Evolutionary conservation across 1,140 invertebrate genomes (phyloP).

Genomic region (Bactericera cockerelli): DNA sequence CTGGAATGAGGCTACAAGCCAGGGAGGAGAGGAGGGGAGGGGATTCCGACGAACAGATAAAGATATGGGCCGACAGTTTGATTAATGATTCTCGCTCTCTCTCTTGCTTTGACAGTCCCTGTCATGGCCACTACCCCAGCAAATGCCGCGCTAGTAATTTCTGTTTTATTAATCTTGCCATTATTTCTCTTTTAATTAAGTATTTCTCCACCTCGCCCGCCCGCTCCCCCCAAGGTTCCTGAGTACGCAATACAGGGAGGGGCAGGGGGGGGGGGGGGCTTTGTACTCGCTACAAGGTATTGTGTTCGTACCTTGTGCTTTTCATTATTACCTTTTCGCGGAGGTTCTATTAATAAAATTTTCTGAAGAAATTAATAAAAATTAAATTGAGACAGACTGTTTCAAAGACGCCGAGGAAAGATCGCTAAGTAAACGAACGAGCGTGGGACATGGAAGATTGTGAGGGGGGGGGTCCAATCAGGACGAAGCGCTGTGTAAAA

Average conservation of each 20-base stretch:
- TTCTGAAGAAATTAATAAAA: too few relatives aligned
- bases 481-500: too few relatives aligned
- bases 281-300: too few relatives aligned
- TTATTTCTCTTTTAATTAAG: conserved; percentile 5
- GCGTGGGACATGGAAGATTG: too few relatives aligned
- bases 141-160: not conserved
- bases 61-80: conserved; percentile 5
- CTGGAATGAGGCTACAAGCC: too few relatives aligned
- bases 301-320: too few relatives aligned
- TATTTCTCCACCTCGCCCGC: not conserved
- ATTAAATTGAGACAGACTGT: too few relatives aligned
- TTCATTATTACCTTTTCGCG: too few relatives aligned
- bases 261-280: not conserved
- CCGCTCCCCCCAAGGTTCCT: not conserved
- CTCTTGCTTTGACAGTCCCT: not conserved
- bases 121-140: not conserved
- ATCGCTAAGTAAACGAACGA: too few relatives aligned
- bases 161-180: conserved; percentile 6
- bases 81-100: not conserved
- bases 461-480: too few relatives aligned
- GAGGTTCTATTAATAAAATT: too few relatives aligned
- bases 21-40: not conserved
- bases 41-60: not conserved
- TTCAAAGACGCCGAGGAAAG: too few relatives aligned
- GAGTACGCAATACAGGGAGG: not conserved